A percentile compares a stretch with the other conserved stretches of the same genome.
phyloP scores from a whole-genome alignment of 2,888 invertebrate genomes.

The Campoplex nolae region DNA sequence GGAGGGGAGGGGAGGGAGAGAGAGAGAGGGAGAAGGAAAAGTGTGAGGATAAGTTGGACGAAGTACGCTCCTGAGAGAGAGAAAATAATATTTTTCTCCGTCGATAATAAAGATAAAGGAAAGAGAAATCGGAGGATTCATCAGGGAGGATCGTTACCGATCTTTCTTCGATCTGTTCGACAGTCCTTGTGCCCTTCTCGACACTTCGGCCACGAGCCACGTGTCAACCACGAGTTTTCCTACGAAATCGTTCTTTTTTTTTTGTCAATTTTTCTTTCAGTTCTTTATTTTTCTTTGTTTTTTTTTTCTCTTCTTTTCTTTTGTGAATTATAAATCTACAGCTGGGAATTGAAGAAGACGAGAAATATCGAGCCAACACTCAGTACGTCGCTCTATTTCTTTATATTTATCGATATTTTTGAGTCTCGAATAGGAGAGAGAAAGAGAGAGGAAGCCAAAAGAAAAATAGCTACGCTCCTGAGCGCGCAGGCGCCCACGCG shows the following conservation, averaged over 20 bases:
- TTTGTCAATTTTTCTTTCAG: constrained; percentile 8
- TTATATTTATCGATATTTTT: constrained; percentile 8
- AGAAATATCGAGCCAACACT: constrained; percentile 13
- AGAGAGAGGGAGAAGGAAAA: not conserved
- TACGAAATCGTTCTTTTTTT: not conserved
- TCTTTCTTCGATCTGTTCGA: not conserved
- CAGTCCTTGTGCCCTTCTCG: not conserved
- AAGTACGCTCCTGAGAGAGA: constrained; percentile 9
- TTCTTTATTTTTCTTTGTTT: not conserved
- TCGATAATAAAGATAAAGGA: constrained; percentile 6
- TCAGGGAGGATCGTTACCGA: not conserved
- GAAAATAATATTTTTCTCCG: not conserved
- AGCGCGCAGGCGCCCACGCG: constrained; percentile 10
- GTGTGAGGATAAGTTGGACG: constrained; percentile 34
- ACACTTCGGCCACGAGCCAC: constrained; percentile 8
- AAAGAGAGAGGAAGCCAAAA: not conserved
- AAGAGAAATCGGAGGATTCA: constrained; percentile 1
- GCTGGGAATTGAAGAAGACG: not conserved
- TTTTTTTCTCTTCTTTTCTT: not conserved
- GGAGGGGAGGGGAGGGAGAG: not conserved
- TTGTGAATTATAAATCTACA: not conserved
- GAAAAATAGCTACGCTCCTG: constrained; percentile 24
- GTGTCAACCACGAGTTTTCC: not conserved
- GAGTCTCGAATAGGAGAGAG: not conserved
- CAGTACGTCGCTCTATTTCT: constrained; percentile 37